Conservation (phyloP, 2,797 vertebrate species). For the Poeciliopsis paucimaculata region DNA sequence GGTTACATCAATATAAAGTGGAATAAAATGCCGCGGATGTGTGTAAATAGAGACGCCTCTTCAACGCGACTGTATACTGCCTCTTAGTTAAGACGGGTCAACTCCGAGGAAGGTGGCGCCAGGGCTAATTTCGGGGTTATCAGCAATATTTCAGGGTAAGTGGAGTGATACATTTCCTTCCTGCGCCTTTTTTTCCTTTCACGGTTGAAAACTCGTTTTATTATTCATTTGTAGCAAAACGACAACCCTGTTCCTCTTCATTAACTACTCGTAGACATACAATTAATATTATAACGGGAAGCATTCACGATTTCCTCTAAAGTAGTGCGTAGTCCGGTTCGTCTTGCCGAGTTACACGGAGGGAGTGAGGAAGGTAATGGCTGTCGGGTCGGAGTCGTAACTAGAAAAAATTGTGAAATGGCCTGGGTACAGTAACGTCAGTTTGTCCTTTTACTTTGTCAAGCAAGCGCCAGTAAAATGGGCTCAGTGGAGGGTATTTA, state of each 20-base stretch:
- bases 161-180: conserved; percentile 83
- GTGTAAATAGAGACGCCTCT: conserved; percentile 59
- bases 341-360: conserved; percentile 53
- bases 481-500: background rate
- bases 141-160: conserved; percentile 80
- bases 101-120: conserved; percentile 24
- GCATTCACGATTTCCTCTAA: conserved; percentile 25
- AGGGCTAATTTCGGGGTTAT: conserved; percentile 54
- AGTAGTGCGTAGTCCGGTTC: conserved; percentile 54
- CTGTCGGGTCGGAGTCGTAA: conserved; percentile 77
- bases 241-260: background rate
- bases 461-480: background rate
- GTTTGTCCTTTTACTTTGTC: conserved; percentile 27
- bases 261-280: background rate
- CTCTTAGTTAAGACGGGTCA: conserved; percentile 37
- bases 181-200: conserved; percentile 77
- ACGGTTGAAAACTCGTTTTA: conserved; percentile 48
- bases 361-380: conserved; percentile 78
- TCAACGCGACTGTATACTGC: conserved; percentile 43
- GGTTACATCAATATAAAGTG: conserved; percentile 79
- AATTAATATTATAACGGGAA: background rate
- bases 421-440: conserved; percentile 51
- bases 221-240: conserved; percentile 51
- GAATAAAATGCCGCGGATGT: conserved; percentile 73
- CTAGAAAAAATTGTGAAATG: conserved; percentile 76